Conservation (phyloP, 2,888 invertebrate genomes). For the Cephus pulcher region DNA sequence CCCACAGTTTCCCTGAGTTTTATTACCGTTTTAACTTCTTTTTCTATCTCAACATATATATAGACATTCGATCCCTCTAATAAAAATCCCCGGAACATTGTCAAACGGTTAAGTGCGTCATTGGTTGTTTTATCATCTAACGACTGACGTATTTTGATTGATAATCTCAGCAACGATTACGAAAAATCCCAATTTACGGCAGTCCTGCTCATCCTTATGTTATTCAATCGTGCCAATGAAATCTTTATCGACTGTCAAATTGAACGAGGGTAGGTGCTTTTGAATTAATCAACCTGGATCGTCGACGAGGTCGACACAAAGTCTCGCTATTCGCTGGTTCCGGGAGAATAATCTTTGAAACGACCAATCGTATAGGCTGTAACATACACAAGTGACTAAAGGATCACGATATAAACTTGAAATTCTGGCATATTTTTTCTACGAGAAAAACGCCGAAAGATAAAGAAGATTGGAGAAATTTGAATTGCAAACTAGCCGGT, state of each 20-base stretch:
- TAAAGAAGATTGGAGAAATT: too few species aligned
- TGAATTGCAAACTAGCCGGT: not conserved
- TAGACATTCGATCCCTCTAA: not conserved
- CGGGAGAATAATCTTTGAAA: not conserved
- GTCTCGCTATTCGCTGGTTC: not conserved
- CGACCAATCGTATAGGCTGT: not conserved
- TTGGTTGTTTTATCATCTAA: not conserved
- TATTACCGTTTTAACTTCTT: not conserved
- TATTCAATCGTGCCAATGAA: not conserved
- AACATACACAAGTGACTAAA: not conserved
- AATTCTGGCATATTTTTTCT: not conserved
- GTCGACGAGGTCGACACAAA: too few species aligned
- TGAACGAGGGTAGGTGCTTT: not conserved
- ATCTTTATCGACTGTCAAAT: not conserved
- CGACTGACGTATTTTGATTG: not conserved
- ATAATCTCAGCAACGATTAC: not conserved
- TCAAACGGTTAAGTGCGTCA: not conserved
- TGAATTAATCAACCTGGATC: not conserved
- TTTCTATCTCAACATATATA: not conserved
- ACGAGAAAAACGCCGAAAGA: too few species aligned
- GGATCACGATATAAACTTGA: not conserved
- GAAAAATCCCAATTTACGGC: not conserved
- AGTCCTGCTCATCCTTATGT: not conserved
- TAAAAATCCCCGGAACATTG: not conserved
- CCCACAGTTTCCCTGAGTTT: not conserved